Evolutionary conservation across 2,797 vertebrate genomes (phyloP).

Genomic region (Podarcis lilfordi): DNA sequence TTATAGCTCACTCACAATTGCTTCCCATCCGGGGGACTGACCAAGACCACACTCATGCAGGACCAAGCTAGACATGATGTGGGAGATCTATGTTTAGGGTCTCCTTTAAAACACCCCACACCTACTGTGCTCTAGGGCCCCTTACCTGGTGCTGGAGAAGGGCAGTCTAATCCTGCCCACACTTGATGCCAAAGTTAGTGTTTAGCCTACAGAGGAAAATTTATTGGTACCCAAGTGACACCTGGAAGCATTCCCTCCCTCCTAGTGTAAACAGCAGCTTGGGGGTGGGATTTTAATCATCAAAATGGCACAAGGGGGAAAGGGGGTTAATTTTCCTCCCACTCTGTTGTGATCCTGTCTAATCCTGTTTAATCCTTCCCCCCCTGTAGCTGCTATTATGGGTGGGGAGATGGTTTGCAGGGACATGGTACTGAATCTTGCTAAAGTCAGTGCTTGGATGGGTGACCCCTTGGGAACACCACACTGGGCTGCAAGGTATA

Average conservation of each 20-base stretch:
- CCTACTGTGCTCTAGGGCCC: too few relatives aligned
- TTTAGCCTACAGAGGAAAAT: neutral
- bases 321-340: too few relatives aligned
- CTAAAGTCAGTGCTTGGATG: too few relatives aligned
- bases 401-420: neutral
- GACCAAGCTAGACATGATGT: neutral
- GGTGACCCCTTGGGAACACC: too few relatives aligned
- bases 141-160: neutral
- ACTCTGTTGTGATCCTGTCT: neutral
- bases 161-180: neutral
- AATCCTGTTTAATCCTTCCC: neutral
- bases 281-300: neutral
- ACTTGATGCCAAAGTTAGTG: too few relatives aligned
- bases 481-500: too few relatives aligned
- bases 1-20: neutral
- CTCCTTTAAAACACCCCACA: neutral
- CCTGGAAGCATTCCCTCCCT: neutral
- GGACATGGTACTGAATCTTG: neutral
- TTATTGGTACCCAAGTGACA: neutral
- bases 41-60: neutral
- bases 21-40: neutral
- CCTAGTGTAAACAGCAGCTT: neutral
- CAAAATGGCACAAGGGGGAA: neutral
- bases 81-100: neutral
- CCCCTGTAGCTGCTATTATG: neutral